These are phyloP conservation scores for Rhincodon typus DNA, from an alignment of 2,797 vertebrate species.

Conservation along the genomic window DNA sequence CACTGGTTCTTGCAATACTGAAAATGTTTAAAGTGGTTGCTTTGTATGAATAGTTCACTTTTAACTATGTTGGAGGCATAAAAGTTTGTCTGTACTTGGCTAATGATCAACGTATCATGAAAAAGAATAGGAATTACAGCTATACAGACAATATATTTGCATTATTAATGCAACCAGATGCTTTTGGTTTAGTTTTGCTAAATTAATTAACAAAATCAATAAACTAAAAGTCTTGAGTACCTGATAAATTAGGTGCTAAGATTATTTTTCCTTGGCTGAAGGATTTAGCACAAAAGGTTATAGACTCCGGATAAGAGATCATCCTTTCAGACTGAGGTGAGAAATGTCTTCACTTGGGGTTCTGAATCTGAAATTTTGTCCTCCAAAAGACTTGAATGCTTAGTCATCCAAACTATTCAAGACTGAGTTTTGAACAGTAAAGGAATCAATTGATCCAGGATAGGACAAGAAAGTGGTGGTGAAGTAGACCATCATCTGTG, in stretches of 20 bases:
- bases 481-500: not conserved
- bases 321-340: not conserved
- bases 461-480: not conserved
- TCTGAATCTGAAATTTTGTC: not conserved
- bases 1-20: not conserved
- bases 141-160: not conserved
- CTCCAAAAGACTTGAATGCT: not conserved
- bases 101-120: not conserved
- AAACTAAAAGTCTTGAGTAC: not conserved
- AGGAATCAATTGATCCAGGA: not conserved
- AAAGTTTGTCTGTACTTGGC: not conserved
- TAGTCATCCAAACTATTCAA: not conserved
- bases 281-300: not conserved
- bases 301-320: not conserved
- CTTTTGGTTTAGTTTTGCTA: not conserved
- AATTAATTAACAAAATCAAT: not conserved
- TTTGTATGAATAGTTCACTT: not conserved
- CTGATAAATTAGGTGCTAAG: not conserved
- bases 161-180: not conserved
- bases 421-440: not conserved
- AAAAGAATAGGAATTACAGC: not conserved
- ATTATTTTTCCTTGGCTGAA: not conserved
- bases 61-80: not conserved
- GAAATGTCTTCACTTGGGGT: not conserved
- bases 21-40: not conserved